Evolutionary conservation across 2,113 vertebrate genomes (phyloP).

Genomic region (Cervus canadensis): DNA sequence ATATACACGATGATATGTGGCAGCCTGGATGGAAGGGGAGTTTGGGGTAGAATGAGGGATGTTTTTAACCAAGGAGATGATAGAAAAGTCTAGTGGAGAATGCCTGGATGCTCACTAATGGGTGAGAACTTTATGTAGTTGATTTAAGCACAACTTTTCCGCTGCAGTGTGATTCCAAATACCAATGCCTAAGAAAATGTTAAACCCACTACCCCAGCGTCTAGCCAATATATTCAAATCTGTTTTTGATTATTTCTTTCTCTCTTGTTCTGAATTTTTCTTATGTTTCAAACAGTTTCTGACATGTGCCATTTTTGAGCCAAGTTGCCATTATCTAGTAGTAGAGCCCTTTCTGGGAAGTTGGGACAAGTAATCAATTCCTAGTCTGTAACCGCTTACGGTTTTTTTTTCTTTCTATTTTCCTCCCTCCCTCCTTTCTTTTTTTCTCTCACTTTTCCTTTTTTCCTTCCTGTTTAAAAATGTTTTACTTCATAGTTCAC

Average conservation of each 20-base stretch:
- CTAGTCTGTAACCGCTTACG: background rate
- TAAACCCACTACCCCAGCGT: background rate
- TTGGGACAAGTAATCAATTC: background rate
- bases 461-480: constrained; percentile 17
- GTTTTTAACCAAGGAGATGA: background rate
- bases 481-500: constrained; percentile 54
- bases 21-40: background rate
- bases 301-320: background rate
- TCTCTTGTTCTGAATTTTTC: background rate
- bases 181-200: background rate
- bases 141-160: background rate
- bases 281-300: background rate
- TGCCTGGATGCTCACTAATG: background rate
- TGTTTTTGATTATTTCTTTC: background rate
- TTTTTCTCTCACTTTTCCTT: background rate
- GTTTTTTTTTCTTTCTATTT: background rate
- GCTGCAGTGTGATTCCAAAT: background rate
- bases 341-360: background rate
- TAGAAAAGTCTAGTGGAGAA: background rate
- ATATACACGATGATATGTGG: accelerated
- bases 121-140: background rate
- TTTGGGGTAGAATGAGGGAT: background rate
- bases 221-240: background rate
- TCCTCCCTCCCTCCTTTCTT: background rate
- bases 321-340: background rate